A percentile compares a stretch with the other conserved stretches of the same genome.
phyloP scores from a whole-genome alignment of 1,140 invertebrate genomes.

The Pollicipes pollicipes region DNA sequence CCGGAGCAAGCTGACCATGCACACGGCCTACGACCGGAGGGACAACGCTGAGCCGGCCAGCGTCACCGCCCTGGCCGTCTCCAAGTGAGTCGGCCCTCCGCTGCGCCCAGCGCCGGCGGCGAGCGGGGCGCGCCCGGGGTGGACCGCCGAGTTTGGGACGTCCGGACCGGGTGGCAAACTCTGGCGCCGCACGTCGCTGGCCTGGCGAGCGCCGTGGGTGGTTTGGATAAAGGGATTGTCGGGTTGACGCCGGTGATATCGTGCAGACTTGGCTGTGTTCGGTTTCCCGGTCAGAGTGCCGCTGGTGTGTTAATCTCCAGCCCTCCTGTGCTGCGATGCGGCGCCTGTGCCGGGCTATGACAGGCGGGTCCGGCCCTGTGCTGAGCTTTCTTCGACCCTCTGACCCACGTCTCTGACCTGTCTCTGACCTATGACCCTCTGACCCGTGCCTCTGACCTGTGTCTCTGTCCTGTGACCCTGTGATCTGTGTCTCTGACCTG shows the following conservation, averaged over 20 bases:
- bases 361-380: too few species aligned
- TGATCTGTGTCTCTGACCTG: too few species aligned
- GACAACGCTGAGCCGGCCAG: constrained; percentile 94
- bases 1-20: constrained; percentile 93
- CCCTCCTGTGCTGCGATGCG: constrained; percentile 2
- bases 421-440: background rate
- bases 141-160: too few species aligned
- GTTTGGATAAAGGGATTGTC: constrained; percentile 2
- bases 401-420: constrained; percentile 7
- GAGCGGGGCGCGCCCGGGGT: background rate
- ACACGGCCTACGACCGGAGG: constrained; percentile 90
- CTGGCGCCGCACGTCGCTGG: background rate
- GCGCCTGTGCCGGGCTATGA: too few species aligned
- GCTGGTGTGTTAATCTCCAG: constrained; percentile 2
- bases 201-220: background rate
- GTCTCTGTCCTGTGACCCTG: background rate
- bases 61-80: constrained; percentile 78
- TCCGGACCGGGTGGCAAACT: background rate
- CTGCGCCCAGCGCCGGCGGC: constrained; percentile 3
- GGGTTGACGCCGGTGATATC: too few species aligned
- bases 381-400: constrained; percentile 7
- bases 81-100: constrained; percentile 39
- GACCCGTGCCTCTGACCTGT: constrained; percentile 2
- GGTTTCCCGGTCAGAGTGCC: too few species aligned
- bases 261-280: too few species aligned